phyloP scores from a whole-genome alignment of 2,797 vertebrate genomes.

The Eremophila alpestris region DNA sequence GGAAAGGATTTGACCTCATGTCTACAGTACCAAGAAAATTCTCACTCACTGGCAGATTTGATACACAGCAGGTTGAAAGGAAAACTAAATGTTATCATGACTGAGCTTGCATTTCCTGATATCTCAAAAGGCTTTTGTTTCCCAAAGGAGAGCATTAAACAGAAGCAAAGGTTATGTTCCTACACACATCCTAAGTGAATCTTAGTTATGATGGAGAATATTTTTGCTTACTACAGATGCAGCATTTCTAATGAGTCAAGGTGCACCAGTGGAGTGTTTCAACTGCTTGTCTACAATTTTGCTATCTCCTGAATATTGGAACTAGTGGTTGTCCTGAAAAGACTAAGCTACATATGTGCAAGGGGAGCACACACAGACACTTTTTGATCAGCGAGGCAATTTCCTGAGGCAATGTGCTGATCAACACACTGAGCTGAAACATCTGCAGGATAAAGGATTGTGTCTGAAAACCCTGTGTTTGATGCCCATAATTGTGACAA shows the following conservation, averaged over 20 bases:
- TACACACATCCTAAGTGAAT: neutral
- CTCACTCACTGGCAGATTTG: neutral
- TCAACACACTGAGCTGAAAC: conserved; percentile 44
- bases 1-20: neutral
- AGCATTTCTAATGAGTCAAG: conserved; percentile 3
- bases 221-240: neutral
- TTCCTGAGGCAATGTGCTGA: conserved; percentile 58
- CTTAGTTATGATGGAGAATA: neutral
- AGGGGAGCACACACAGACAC: neutral
- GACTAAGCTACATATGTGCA: neutral
- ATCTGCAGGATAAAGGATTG: conserved; percentile 61
- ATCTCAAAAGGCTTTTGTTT: conserved; percentile 27
- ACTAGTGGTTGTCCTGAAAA: neutral
- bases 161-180: neutral
- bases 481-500: conserved; percentile 62
- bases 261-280: neutral
- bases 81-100: neutral
- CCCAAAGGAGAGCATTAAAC: neutral
- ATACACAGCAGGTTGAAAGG: neutral
- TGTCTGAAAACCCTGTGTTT: conserved; percentile 56
- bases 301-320: neutral
- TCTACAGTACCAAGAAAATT: neutral
- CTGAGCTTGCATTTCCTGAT: neutral
- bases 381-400: conserved; percentile 42
- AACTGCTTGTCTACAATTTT: neutral